Conservation (phyloP, 2,888 invertebrate genomes). For the Drosophila neonasuta region DNA sequence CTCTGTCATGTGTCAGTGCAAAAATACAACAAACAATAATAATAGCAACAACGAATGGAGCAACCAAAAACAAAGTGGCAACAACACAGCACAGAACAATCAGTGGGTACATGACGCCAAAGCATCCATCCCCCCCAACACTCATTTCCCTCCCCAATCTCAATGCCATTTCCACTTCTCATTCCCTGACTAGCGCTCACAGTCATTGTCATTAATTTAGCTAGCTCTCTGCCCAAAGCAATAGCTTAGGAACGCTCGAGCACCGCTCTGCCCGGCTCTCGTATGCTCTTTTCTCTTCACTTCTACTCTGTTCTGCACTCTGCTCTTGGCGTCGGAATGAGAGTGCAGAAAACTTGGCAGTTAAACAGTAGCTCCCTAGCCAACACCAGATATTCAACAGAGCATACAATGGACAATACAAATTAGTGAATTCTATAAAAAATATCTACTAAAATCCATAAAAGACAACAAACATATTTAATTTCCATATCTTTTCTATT, state of each 20-base stretch:
- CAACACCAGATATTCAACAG: slow-evolving; percentile 51
- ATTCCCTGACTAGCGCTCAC: slow-evolving; percentile 48
- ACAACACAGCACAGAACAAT: slow-evolving; percentile 60
- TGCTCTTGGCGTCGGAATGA: slow-evolving; percentile 57
- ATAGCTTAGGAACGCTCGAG: slow-evolving; percentile 63
- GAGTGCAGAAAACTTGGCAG: slow-evolving; percentile 73
- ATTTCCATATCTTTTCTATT: too few relatives aligned
- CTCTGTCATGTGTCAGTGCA: slow-evolving; percentile 77
- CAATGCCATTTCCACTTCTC: slow-evolving; percentile 31
- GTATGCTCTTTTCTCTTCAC: slow-evolving; percentile 8
- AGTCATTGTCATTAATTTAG: slow-evolving; percentile 76
- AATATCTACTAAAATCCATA: too few relatives aligned
- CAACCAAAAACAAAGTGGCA: slow-evolving; percentile 48
- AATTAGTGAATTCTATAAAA: neutral
- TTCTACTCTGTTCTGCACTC: slow-evolving; percentile 19
- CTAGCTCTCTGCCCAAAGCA: slow-evolving; percentile 64
- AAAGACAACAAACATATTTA: too few relatives aligned
- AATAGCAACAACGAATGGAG: slow-evolving; percentile 29
- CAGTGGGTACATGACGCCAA: slow-evolving; percentile 66
- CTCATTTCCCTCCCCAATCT: slow-evolving; percentile 9
- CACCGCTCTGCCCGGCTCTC: slow-evolving; percentile 7
- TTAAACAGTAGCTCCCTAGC: slow-evolving; percentile 55
- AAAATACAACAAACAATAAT: slow-evolving; percentile 44
- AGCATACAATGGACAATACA: slow-evolving; percentile 35
- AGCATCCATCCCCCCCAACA: slow-evolving; percentile 3